These are phyloP conservation scores for Uromys caudimaculatus DNA, from an alignment of 2,797 vertebrate genomes.

Conservation along the genomic window DNA sequence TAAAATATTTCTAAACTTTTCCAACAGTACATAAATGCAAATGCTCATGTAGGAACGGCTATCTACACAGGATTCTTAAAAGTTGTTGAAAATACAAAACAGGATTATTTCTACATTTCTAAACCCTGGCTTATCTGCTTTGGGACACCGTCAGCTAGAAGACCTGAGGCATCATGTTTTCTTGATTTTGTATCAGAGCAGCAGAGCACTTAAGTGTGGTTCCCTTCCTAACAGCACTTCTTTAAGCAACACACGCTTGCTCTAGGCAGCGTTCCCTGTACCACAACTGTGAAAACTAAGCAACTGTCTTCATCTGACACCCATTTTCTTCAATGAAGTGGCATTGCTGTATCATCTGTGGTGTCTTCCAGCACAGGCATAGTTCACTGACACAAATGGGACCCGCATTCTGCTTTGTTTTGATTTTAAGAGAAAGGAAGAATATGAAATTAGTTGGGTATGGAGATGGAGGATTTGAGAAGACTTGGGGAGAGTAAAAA, in stretches of 20 bases:
- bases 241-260: neutral
- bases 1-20: slow-evolving; percentile 31
- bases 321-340: too few species aligned
- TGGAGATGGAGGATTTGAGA: neutral
- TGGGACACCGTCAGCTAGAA: neutral
- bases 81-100: slow-evolving; percentile 2
- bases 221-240: neutral
- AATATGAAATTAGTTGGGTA: neutral
- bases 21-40: neutral
- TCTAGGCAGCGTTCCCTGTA: neutral
- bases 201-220: neutral
- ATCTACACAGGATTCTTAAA: neutral
- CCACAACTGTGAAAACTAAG: slow-evolving; percentile 17
- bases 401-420: neutral
- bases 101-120: neutral
- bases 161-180: neutral
- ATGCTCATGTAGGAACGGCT: neutral
- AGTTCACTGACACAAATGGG: neutral
- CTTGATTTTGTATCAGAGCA: slow-evolving; percentile 30
- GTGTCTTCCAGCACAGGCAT: neutral
- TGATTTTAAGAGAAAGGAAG: neutral
- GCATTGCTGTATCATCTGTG: neutral
- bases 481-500: neutral
- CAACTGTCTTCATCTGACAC: neutral
- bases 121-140: neutral